Base-by-base conservation (phyloP, 2,113 vertebrate species). In the Equus quagga region DNA sequence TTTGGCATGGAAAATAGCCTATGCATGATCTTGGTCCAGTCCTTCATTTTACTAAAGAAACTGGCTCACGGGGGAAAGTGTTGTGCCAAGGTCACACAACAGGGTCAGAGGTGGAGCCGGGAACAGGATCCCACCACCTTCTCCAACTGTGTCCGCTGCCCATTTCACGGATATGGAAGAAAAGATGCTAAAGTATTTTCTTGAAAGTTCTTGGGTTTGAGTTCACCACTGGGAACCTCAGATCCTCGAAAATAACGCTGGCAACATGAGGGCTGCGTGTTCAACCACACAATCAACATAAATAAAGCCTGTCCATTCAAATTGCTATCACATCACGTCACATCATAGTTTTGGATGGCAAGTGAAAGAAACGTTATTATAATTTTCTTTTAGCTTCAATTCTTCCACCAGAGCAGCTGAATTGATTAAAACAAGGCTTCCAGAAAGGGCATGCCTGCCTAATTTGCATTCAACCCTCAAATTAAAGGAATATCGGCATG, bases 391-490 rank as follows among this genome's bases (percentile, higher is more conserved):
- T 54, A 78, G 81, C 80, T 41, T 93, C 80, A 89, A 69, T 78
- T 67, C 90, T 96, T 96, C 93, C 41, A 93, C 70, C 54, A 41
- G 94, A 96, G 96, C 89, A 92, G 91, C 91, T 92, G 94, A 92
- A 96, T 19, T 96, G 96, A 98, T 98, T 97, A 96, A 98, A 96
- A 92, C 9, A 83, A 94, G 64, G 51, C 91, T 96, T 94, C 88
- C 91, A 95, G 95, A 98, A 98, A 98, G 96, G 97, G 97, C 97
- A 98, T 89, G 96, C 86, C 91, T 95, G 90, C 90, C 94, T 97
- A 36, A 96, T 98, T 98, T 98, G 96, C 96, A 97, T 98, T 93
- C 97, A 86, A 89, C 91, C 91, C 87, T 98, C 96, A 89, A 89
- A 98, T 98, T 97, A 97, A 97, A 97, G 95, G 94, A 95, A 97